Percentiles rank a stretch among this genome's conserved stretches.
Conservation (phyloP, 2,888 invertebrate genomes). For the Globia sparganii region DNA sequence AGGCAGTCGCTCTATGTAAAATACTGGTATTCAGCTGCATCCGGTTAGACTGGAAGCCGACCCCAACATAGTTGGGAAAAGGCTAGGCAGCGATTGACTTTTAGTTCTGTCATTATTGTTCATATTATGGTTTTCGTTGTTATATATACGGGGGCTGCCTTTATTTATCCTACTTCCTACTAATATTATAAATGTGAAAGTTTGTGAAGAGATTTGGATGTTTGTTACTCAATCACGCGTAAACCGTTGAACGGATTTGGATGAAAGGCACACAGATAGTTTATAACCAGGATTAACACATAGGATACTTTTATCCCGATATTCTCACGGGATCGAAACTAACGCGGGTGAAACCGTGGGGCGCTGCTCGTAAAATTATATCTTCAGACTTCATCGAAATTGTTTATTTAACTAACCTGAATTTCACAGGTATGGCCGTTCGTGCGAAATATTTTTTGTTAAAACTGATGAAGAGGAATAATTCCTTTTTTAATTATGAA, state of each 20-base stretch:
- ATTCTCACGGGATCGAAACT: too few relatives aligned
- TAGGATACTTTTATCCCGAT: too few relatives aligned
- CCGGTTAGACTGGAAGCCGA: background rate
- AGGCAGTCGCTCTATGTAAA: background rate
- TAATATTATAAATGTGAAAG: too few relatives aligned
- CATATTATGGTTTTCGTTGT: slow-evolving; percentile 8
- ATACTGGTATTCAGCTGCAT: background rate
- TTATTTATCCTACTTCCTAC: too few relatives aligned
- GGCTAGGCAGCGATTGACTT: background rate
- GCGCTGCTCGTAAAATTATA: too few relatives aligned
- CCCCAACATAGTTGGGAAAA: background rate
- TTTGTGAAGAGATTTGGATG: too few relatives aligned
- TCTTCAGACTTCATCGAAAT: slow-evolving; percentile 20
- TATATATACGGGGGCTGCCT: too few relatives aligned
- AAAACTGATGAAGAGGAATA: slow-evolving; percentile 27
- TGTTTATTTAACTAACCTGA: slow-evolving; percentile 34
- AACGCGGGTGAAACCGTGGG: too few relatives aligned
- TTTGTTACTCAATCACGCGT: too few relatives aligned
- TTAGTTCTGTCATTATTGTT: slow-evolving; percentile 11
- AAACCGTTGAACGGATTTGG: too few relatives aligned
- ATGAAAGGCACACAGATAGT: too few relatives aligned
- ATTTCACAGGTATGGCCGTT: background rate
- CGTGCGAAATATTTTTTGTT: slow-evolving; percentile 27
- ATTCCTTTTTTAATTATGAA: slow-evolving; percentile 28
- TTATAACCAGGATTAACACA: too few relatives aligned